phyloP scores from a whole-genome alignment of 2,797 vertebrate species.

The Chrosomus eos region DNA sequence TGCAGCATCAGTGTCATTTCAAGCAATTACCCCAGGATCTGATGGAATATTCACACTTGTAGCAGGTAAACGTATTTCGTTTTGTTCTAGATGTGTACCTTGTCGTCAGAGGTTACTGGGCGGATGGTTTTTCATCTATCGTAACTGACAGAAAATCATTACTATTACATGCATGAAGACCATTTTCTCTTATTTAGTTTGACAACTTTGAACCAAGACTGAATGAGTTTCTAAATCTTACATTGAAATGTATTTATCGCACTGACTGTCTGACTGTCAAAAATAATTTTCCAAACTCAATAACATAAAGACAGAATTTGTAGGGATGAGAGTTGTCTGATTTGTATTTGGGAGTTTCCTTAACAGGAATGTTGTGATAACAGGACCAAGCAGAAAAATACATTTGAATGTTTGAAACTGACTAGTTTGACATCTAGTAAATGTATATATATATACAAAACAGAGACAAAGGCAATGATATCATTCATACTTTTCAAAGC shows the following conservation, averaged over 20 bases:
- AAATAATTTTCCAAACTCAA: constrained; percentile 1
- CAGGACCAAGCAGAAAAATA: background rate
- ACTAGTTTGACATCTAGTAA: background rate
- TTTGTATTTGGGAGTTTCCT: background rate
- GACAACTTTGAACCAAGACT: constrained; percentile 38
- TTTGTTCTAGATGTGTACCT: constrained; percentile 26
- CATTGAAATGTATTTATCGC: constrained; percentile 13
- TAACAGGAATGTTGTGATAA: background rate
- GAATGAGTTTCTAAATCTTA: constrained; percentile 31
- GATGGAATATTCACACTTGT: constrained; percentile 22
- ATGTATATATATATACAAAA: background rate
- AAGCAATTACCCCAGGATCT: constrained; percentile 24
- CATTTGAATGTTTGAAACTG: background rate
- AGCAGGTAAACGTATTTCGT: constrained; percentile 35
- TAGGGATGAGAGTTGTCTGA: background rate
- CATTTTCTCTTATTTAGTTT: constrained; percentile 39
- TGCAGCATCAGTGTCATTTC: constrained; percentile 27
- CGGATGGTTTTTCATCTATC: constrained; percentile 28
- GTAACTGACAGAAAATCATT: constrained; percentile 40
- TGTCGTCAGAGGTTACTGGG: constrained; percentile 17
- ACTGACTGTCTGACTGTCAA: constrained; percentile 19
- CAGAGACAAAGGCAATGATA: background rate
- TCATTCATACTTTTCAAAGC: background rate
- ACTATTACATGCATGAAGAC: constrained; percentile 30
- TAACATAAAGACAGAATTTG: background rate